phyloP scores from a whole-genome alignment of 2,113 vertebrate species.

The Dendropsophus ebraccatus region DNA sequence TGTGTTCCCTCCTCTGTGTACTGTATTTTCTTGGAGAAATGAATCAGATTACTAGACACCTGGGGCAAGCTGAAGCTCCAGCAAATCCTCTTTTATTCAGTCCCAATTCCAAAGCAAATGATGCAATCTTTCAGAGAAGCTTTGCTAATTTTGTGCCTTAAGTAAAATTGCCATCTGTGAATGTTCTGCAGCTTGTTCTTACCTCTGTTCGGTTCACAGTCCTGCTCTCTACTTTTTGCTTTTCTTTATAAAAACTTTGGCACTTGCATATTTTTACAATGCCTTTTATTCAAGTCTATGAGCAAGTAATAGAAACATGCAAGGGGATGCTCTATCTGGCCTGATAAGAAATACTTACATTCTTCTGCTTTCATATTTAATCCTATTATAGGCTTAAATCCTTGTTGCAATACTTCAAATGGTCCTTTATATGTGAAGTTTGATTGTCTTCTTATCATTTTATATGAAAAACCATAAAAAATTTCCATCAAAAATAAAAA shows the following conservation, averaged over 20 bases:
- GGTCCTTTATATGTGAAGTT: neutral
- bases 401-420: no score
- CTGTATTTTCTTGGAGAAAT: neutral
- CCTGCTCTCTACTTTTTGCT: neutral
- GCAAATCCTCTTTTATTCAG: neutral
- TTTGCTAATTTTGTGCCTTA: neutral
- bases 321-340: neutral
- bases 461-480: neutral
- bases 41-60: neutral
- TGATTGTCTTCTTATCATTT: neutral
- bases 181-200: neutral
- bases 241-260: neutral
- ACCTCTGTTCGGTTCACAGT: neutral
- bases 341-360: slow-evolving; percentile 23
- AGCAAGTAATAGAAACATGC: neutral
- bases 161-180: neutral
- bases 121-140: neutral
- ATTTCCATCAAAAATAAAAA: no score
- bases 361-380: slow-evolving; percentile 5
- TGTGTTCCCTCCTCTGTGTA: neutral
- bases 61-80: neutral
- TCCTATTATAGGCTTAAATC: slow-evolving; percentile 31
- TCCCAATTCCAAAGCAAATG: slow-evolving; percentile 10
- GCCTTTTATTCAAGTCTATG: neutral
- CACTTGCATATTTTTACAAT: neutral